Evolutionary conservation across 2,888 invertebrate species (phyloP).

Genomic region (Pseudanteris insignis): DNA sequence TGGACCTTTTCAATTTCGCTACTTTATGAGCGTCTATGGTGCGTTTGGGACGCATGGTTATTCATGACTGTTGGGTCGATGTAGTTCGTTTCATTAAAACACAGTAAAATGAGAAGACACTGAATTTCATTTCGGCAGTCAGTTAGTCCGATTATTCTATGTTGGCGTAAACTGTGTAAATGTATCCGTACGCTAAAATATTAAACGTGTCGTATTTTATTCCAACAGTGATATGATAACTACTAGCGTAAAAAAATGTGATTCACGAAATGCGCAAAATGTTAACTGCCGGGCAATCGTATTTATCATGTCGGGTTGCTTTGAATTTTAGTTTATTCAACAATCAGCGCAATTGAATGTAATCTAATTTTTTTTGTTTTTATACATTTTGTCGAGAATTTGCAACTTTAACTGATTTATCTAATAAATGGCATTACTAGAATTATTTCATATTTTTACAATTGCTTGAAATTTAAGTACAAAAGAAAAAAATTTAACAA

Average conservation of each 20-base stretch:
- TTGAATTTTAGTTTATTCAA: constrained; percentile 25
- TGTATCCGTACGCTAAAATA: neutral
- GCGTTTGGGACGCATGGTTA: constrained; percentile 46
- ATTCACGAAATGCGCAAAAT: constrained; percentile 3
- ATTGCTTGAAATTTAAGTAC: too few relatives aligned
- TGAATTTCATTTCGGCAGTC: constrained; percentile 39
- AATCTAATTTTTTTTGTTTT: too few relatives aligned
- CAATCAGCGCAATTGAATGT: constrained; percentile 15
- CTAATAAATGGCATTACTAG: too few relatives aligned
- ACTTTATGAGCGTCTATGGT: constrained; percentile 33
- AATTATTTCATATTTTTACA: too few relatives aligned
- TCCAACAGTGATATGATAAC: constrained; percentile 24
- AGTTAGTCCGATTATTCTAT: constrained; percentile 26
- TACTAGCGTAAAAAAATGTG: constrained; percentile 20
- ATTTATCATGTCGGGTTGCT: constrained; percentile 22
- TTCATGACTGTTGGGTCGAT: constrained; percentile 41
- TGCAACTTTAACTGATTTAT: too few relatives aligned
- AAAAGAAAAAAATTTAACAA: too few relatives aligned
- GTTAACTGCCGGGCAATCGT: constrained; percentile 15
- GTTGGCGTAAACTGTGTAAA: constrained; percentile 2
- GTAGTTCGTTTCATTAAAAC: constrained; percentile 39
- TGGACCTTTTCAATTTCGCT: constrained; percentile 43
- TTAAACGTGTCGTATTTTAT: constrained; percentile 19
- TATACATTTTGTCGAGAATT: too few relatives aligned
- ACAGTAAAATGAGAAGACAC: constrained; percentile 39